Percentiles rank a stretch among this genome's conserved stretches.
These are phyloP conservation scores for Adrianichthys oophorus DNA, from an alignment of 2,797 vertebrate species.

Conservation along the genomic window DNA sequence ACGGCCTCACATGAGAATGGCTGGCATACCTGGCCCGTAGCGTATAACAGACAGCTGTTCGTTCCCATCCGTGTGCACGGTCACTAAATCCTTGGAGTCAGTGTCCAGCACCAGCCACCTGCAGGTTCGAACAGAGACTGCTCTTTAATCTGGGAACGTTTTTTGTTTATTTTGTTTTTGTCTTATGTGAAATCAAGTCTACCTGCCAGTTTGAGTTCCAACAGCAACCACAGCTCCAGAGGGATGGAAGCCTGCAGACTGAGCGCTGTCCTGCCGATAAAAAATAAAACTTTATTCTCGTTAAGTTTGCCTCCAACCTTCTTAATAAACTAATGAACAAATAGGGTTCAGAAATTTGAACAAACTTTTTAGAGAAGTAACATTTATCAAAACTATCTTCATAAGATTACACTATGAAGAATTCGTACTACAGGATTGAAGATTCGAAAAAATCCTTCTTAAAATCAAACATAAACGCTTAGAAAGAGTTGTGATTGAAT, in stretches of 20 bases:
- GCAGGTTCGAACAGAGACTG: constrained; percentile 43
- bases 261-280: constrained; percentile 86
- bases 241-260: constrained; percentile 95
- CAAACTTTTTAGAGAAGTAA: background rate
- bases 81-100: constrained; percentile 94
- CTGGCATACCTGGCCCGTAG: constrained; percentile 87
- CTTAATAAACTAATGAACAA: background rate
- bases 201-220: constrained; percentile 96
- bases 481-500: no score
- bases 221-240: constrained; percentile 91
- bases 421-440: no score
- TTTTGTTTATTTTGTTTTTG: background rate
- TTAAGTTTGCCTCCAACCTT: background rate
- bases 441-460: no score
- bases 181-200: constrained; percentile 3
- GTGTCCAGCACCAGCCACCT: constrained; percentile 99
- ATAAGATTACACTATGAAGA: no score
- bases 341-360: background rate
- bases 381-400: no score
- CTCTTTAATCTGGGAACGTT: constrained; percentile 3
- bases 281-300: background rate
- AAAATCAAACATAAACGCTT: no score
- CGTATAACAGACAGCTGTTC: constrained; percentile 96
- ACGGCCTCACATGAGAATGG: no score
- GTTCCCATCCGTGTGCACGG: constrained; percentile 95